A percentile compares a stretch with the other conserved stretches of the same genome.
Conservation (phyloP, 1,140 invertebrate genomes). For the Holcopasites calliopsidis region DNA sequence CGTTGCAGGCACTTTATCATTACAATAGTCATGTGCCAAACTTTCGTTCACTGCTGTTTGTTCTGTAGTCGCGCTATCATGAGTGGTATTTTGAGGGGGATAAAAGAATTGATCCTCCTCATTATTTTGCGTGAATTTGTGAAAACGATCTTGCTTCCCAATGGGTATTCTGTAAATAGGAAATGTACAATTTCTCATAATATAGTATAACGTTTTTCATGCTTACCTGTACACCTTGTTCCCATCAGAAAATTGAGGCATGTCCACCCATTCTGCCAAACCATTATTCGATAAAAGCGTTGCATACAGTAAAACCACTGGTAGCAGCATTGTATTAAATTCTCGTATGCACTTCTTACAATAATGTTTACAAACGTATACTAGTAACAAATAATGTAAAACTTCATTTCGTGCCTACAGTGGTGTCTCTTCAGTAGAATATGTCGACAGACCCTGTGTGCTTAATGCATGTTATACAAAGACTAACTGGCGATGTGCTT, state of each 20-base stretch:
- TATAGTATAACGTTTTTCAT: background rate
- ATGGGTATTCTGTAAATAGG: conserved; percentile 47
- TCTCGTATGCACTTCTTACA: background rate
- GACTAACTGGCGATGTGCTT: conserved; percentile 2
- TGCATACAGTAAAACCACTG: background rate
- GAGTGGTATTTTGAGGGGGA: background rate
- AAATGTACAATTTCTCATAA: background rate
- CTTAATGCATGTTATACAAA: conserved; percentile 5
- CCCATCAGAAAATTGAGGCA: conserved; percentile 74
- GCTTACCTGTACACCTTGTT: conserved; percentile 67
- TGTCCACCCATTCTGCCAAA: conserved; percentile 72
- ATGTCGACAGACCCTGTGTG: background rate
- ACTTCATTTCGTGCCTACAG: background rate
- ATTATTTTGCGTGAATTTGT: conserved; percentile 27
- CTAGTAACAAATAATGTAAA: background rate
- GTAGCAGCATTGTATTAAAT: background rate
- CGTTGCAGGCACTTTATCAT: background rate
- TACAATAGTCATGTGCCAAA: background rate
- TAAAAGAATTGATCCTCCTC: conserved; percentile 1
- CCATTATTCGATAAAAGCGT: conserved; percentile 23
- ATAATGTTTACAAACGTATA: background rate
- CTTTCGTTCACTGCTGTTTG: conserved; percentile 1
- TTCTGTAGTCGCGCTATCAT: background rate
- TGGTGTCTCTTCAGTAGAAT: background rate
- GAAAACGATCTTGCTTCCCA: conserved; percentile 34